phyloP scores from a whole-genome alignment of 2,888 invertebrate genomes.

The Caenorhabditis japonica region DNA sequence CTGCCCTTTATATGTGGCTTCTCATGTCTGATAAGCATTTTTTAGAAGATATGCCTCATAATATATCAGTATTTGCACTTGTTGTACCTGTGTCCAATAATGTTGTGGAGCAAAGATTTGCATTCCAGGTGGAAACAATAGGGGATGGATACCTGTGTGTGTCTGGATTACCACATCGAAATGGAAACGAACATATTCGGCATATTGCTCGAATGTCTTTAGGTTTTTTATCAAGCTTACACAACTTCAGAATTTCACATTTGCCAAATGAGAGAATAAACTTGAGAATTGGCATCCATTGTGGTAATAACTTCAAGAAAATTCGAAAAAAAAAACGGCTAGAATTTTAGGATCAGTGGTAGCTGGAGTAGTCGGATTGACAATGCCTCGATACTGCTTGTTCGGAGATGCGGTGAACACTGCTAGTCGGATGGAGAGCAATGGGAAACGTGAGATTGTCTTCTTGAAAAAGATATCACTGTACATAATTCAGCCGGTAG shows the following conservation, averaged over 20 bases:
- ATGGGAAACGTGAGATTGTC: slow-evolving; percentile 62
- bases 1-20: no score
- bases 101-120: no score
- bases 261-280: slow-evolving; percentile 68
- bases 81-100: no score
- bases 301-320: no score
- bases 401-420: slow-evolving; percentile 75
- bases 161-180: slow-evolving; percentile 62
- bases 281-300: slow-evolving; percentile 67
- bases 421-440: slow-evolving; percentile 71
- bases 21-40: no score
- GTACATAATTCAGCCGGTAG: slow-evolving; percentile 70
- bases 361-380: slow-evolving; percentile 66
- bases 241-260: slow-evolving; percentile 68
- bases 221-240: slow-evolving; percentile 58
- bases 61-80: no score
- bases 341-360: no score
- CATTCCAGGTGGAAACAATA: slow-evolving; percentile 65
- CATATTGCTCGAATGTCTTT: slow-evolving; percentile 69
- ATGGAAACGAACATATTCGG: slow-evolving; percentile 59
- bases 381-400: slow-evolving; percentile 70
- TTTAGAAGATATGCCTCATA: no score
- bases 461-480: no score
- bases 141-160: slow-evolving; percentile 64
- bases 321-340: no score